These are phyloP conservation scores for Heterochromis multidens DNA, from an alignment of 2,113 vertebrate species.

Conservation along the genomic window DNA sequence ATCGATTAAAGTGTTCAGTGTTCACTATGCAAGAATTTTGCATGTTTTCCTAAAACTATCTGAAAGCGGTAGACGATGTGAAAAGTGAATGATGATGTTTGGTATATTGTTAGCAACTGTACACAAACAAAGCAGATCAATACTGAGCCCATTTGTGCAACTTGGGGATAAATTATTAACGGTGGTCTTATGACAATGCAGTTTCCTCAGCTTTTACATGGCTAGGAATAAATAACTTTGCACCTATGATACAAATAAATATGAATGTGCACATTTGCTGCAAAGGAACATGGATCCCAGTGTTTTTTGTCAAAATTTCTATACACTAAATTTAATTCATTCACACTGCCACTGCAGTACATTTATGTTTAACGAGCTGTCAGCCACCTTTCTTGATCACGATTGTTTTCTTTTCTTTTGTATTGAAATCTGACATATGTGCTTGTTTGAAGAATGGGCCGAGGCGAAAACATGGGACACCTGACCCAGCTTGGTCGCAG, in stretches of 20 bases:
- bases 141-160: slow-evolving; percentile 75
- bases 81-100: neutral
- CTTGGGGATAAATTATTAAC: slow-evolving; percentile 86
- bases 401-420: neutral
- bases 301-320: neutral
- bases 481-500: slow-evolving; percentile 6
- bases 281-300: neutral
- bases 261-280: neutral
- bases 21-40: neutral
- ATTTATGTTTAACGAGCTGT: neutral
- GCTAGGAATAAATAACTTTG: neutral
- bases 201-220: neutral
- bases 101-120: neutral
- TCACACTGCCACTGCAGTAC: neutral
- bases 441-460: slow-evolving; percentile 59
- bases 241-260: neutral
- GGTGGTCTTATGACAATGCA: neutral
- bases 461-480: slow-evolving; percentile 53
- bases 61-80: neutral
- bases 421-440: neutral
- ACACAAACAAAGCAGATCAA: slow-evolving; percentile 46
- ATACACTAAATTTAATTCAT: neutral
- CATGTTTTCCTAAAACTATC: neutral
- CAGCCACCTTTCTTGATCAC: neutral
- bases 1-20: neutral